Percentiles rank a stretch among this genome's conserved stretches.
Conservation (phyloP, 2,888 invertebrate genomes). For the Drosophila mimetica region DNA sequence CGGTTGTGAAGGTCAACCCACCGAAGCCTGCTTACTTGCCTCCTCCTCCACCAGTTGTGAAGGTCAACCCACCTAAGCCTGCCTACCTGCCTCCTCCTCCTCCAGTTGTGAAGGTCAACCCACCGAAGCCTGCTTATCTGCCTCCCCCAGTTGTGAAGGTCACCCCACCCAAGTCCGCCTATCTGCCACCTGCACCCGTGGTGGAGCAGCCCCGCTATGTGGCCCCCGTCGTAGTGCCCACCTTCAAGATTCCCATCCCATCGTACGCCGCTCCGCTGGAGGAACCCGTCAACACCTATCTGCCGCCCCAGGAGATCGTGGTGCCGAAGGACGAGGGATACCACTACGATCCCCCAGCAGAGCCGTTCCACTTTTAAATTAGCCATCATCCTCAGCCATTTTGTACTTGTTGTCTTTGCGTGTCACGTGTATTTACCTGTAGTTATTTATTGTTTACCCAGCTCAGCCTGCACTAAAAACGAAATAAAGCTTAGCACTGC, state of each 20-base stretch:
- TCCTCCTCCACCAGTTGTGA: constrained; percentile 15
- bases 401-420: constrained; percentile 42
- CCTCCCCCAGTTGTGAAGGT: constrained; percentile 35
- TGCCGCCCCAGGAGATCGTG: constrained; percentile 65
- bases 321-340: constrained; percentile 74
- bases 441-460: constrained; percentile 49
- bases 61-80: constrained; percentile 38
- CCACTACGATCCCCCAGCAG: constrained; percentile 69
- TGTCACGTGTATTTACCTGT: constrained; percentile 48
- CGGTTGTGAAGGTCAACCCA: constrained; percentile 6
- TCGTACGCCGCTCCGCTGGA: constrained; percentile 80
- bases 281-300: constrained; percentile 62
- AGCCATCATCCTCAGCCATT: constrained; percentile 42
- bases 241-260: constrained; percentile 77
- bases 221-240: constrained; percentile 54
- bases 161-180: constrained; percentile 42
- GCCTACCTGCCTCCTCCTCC: constrained; percentile 53
- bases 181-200: constrained; percentile 45
- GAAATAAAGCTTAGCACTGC: constrained; percentile 37
- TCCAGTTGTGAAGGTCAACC: constrained; percentile 11
- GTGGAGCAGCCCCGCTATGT: constrained; percentile 45
- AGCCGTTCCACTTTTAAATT: constrained; percentile 66
- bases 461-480: constrained; percentile 32
- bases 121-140: constrained; percentile 50
- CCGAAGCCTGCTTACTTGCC: constrained; percentile 55